These are phyloP conservation scores for Laupala kohalensis DNA, from an alignment of 1,140 invertebrate genomes.

Conservation along the genomic window DNA sequence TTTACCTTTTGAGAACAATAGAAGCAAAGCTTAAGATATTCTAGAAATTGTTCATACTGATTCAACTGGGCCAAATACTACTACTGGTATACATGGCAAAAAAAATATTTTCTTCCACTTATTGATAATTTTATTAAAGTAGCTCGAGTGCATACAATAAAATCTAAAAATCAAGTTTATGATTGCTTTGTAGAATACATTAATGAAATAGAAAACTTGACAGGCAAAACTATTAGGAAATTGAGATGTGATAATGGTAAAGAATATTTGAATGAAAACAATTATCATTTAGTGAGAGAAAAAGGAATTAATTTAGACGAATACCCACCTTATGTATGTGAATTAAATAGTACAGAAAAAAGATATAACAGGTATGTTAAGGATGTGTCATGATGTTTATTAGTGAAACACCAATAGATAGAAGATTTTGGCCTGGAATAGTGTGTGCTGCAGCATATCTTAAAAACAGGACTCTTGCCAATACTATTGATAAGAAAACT, in stretches of 20 bases:
- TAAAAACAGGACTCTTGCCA: conserved; percentile 23
- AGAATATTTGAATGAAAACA: conserved; percentile 23
- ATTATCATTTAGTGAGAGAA: conserved; percentile 17
- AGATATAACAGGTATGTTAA: too few relatives aligned
- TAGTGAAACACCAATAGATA: conserved; percentile 17
- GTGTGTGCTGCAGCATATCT: conserved; percentile 21
- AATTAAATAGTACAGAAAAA: too few relatives aligned
- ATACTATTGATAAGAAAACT: conserved; percentile 20
- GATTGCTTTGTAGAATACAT: conserved; percentile 19
- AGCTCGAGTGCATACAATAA: conserved; percentile 24
- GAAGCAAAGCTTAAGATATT: conserved; percentile 22
- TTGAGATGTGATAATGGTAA: conserved; percentile 29
- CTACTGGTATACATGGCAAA: conserved; percentile 15
- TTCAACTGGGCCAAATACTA: conserved; percentile 25
- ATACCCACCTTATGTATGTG: too few relatives aligned
- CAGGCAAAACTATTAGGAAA: conserved; percentile 22
- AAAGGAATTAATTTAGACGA: conserved; percentile 22
- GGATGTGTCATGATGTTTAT: too few relatives aligned
- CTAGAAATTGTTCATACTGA: conserved; percentile 25
- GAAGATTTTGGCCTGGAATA: conserved; percentile 24
- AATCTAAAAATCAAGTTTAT: conserved; percentile 22
- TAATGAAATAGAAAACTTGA: conserved; percentile 18
- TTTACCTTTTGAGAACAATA: conserved; percentile 29
- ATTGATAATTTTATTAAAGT: conserved; percentile 27
- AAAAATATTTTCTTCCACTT: conserved; percentile 15